Base-by-base conservation (phyloP, 1,140 invertebrate genomes). In the Procambarus clarkii region DNA sequence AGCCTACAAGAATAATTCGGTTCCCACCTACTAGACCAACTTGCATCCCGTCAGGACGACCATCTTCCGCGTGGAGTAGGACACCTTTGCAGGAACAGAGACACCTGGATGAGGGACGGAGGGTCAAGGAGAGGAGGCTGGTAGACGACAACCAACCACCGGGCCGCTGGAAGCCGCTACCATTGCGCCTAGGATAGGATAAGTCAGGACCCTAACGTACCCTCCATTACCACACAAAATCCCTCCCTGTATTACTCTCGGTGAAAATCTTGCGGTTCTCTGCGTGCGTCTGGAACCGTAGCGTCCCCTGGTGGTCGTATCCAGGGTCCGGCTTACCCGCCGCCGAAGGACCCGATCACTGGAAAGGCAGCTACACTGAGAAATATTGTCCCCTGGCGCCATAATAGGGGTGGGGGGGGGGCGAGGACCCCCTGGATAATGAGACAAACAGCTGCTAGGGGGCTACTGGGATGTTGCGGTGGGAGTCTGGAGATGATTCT, bases 341-440 rank as follows among this genome's bases (percentile, higher is more conserved):
- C 11, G 15, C 60, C 60, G 11, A 58, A 15, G 60, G 60, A n/a
- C 3, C 60, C 21, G 60, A 69, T 69, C 60, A 69, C 60, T 15
- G 60, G 60, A 8, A 54, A 69, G 60, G 15, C 21, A 18, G 11
- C 24, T 44, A 54, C 77, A 48, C 24, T n/a, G 8, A 11, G 77
- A 79, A 50, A 50, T 48, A 79, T 79, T 69, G 81, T 34, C 81
- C 60, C 58, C 15, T 45, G 60, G 81, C 24, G 24, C 54, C 34
- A n/a, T 54, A 5, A 54, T 45, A 46, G 44, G 54, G 54, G n/a
- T n/a, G n/a, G n/a, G n/a, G n/a, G n/a, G n/a, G n/a, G n/a, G n/a
- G n/a, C n/a, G n/a, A n/a, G n/a, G 82, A 64, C 21, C 60, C 45
- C 82, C 44, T 60, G 58, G 58, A 21, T 64, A 84, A 84, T 84